Base-by-base conservation (phyloP, 2,113 vertebrate species). In the Tringa solitaria region DNA sequence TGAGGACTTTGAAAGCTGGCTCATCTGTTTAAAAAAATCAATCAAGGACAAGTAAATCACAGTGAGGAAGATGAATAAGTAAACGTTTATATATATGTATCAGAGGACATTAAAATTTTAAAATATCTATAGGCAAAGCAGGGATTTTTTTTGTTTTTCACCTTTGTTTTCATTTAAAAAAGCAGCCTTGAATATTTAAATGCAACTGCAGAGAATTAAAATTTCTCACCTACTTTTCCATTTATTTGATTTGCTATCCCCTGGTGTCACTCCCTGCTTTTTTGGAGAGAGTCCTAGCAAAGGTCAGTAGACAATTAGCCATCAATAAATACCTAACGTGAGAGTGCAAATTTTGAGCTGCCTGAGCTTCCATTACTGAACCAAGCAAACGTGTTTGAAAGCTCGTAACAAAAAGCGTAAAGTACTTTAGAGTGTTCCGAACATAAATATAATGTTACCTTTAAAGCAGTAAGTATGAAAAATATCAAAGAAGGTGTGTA, bases 11-110 rank as follows among this genome's bases (percentile, higher is more conserved):
- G 77, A 97, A 98, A 98, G 93, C 93, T 96, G 74, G 70, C 73
- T 98, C 83, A 97, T 98, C 94, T 93, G 92, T 96, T 86, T 68
- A 67, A 72, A 89, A 77, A 61, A 56, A 72, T 97, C 94, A 96
- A 98, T 97, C 95, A 97, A 97, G 93, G 96, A 87, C 91, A 68
- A 97, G 96, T 69, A 94, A 96, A 98, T 94, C 87, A 95, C 72
- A 92, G 39, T 89, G 78, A 95, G 97, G 97, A 97, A 92, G 72
- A 91, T 45, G 11, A 95, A 53, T 68, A 95, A 76, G 57, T 43
- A 65, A 65, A 43, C 28, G 18, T 32, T 15, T 43, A 10, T 59
- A 35, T 35, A 19, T 21, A 30, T 32, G 33, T 37, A 30, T n/a
- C 43, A 33, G 51, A 94, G 51, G 65, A 75, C 17, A 23, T 64